Evolutionary conservation across 2,113 vertebrate genomes (phyloP), one percentile per base, ranked within the genome.

Genomic region (Esox niger): DNA sequence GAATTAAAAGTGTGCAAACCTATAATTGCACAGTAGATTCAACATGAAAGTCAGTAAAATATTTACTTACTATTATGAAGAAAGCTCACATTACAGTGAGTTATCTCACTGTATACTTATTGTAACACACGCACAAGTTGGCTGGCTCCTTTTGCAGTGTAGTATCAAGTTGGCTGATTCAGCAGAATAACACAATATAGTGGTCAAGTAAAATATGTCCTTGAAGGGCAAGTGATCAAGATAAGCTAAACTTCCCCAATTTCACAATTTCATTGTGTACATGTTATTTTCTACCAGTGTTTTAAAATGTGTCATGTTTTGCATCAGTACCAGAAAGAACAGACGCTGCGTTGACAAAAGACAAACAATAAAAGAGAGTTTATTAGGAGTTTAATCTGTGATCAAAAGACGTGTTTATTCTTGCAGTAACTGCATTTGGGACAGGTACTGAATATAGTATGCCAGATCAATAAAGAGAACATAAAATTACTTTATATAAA

Each of bases 391-490:
- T 17, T 54, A 21, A 31, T n/a, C n/a, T n/a, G 4, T 8, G n/a
- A 7, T 21, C 47, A 52, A 43, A 23, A 23, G 35, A 23, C 43
- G 25, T 62, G 35, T 43, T 23, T 43, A 30, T 62, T 21, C 30
- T n/a, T 64, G 30, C 73, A 69, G 0, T 67, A 64, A 32, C 17
- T 35, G 29, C 58, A 38, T 80, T 70, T 71, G 9, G 66, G 65
- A 84, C 73, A 81, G 29, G 58, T 77, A 20, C 70, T 73, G 38
- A 65, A 31, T 31, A 43, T 66, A 73, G 71, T 64, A 70, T 68
- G 58, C 56, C 64, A 63, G 10, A 8, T 71, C 26, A 84, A 81
- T 82, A 79, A 86, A 80, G 31, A 80, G n/a, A n/a, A n/a, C n/a
- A n/a, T n/a, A n/a, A n/a, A n/a, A n/a, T n/a, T n/a, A n/a, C n/a